Base-by-base conservation (phyloP, 2,797 vertebrate species). In the Furcifer pardalis region DNA sequence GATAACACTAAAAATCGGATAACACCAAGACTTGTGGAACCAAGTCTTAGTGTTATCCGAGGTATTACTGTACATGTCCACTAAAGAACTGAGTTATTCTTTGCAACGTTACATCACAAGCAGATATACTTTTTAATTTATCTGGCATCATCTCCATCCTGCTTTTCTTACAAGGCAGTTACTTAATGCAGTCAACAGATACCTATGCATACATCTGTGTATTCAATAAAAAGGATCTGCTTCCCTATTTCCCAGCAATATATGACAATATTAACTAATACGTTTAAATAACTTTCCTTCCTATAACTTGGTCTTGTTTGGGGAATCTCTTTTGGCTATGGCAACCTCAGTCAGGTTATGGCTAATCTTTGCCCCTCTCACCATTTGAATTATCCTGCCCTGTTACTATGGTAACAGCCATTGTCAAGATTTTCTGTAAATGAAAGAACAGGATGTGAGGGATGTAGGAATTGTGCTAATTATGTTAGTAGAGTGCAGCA, bases 381-480 rank as follows among this genome's bases (percentile, higher is more conserved):
- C 77, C 89, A 79, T 89, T 8, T 90, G 75, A 93, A 90, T 44
- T 89, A 77, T 87, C 73, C 89, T 89, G 71, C 56, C 81, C 44
- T 0, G 49, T 94, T 90, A 89, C 93, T 85, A 84, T 87, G 89
- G 90, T 84, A 94, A 93, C 49, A 19, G 75, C 68, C 77, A 85
- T 82, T 81, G 78, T 81, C 52, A 90, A 87, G 60, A 77, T 85
- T 80, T 76, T 90, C 88, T 85, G 66, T 84, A 91, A 94, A 94
- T 65, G 56, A 90, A 91, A 93, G 85, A 27, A 37, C 79, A n/a
- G 49, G 62, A 49, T 13, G 25, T 4, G 60, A 25, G 52, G 52
- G 6, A 56, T 56, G 52, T 56, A 56, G 21, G 19, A 56, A 56
- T 5, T 56, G 52, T 56, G 52, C 15, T 23, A 56, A 56, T 56